Evolutionary conservation across 2,113 vertebrate genomes (phyloP).

Genomic region (Bambusicola thoracicus): DNA sequence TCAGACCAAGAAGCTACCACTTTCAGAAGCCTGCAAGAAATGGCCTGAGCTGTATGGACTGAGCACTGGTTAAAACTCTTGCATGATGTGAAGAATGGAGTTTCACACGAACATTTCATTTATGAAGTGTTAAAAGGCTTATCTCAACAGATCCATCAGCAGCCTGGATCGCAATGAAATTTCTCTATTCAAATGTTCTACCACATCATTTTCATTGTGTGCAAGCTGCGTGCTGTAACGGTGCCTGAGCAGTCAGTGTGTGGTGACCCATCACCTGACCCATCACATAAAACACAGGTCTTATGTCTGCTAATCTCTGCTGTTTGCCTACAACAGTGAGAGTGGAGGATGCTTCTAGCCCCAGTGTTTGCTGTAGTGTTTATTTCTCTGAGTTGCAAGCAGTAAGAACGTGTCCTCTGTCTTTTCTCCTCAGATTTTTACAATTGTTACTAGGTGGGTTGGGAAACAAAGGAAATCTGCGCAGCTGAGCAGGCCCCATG

Average conservation of each 20-base stretch:
- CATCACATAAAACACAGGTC: not conserved
- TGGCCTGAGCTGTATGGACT: not conserved
- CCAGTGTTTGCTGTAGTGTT: not conserved
- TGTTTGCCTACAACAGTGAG: not conserved
- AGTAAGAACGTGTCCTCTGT: not conserved
- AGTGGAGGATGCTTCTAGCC: not conserved
- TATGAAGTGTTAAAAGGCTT: not conserved
- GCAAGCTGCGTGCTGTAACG: accelerated
- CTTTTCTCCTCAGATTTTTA: not conserved
- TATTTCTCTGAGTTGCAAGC: not conserved
- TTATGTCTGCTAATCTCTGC: not conserved
- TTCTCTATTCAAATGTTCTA: conserved; percentile 23
- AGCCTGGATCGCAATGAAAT: conserved; percentile 13
- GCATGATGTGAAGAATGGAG: not conserved
- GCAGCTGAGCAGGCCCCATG: not conserved
- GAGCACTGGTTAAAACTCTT: not conserved
- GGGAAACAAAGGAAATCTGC: not conserved
- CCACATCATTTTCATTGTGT: conserved; percentile 8
- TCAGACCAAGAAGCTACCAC: not conserved
- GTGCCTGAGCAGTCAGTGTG: not conserved
- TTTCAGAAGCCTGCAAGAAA: not conserved
- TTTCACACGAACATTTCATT: not conserved
- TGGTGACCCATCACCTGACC: not conserved
- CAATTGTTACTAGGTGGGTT: not conserved
- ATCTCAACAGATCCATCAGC: not conserved